Evolutionary conservation across 30 jellyfish, hydroid and myxozoan genomes (phyloP).

Genomic region (Euphysa ruthae): DNA sequence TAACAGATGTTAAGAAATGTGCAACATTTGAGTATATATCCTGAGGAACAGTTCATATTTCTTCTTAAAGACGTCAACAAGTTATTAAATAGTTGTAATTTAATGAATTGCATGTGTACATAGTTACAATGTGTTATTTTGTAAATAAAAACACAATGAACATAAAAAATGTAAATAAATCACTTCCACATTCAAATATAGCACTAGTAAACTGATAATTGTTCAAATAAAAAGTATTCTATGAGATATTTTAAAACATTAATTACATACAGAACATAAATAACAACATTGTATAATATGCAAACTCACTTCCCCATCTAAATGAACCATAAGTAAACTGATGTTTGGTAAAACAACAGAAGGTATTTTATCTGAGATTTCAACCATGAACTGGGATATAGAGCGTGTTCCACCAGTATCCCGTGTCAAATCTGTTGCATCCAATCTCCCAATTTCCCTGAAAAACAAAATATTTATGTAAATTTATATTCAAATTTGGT

Average conservation of each 20-base stretch:
- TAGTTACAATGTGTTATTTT: neutral
- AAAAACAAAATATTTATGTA: neutral
- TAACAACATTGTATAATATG: neutral
- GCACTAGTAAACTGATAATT: neutral
- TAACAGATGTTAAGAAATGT: no score
- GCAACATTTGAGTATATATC: no score
- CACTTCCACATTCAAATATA: neutral
- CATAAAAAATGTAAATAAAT: neutral
- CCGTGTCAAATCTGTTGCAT: slow-evolving; percentile 73
- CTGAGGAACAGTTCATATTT: no score
- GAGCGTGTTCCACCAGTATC: slow-evolving; percentile 96
- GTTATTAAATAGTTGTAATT: no score
- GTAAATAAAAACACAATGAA: neutral
- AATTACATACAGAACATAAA: neutral
- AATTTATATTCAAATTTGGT: no score
- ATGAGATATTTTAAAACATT: neutral
- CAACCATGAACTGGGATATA: slow-evolving; percentile 77
- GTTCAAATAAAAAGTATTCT: neutral
- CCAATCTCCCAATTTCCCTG: slow-evolving; percentile 93
- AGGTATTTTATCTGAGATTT: slow-evolving; percentile 79
- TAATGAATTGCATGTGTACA: no score
- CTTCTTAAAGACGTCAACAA: no score
- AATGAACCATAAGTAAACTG: slow-evolving; percentile 69
- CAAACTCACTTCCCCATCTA: slow-evolving; percentile 88
- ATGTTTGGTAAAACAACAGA: slow-evolving; percentile 75